A percentile compares a stretch with the other conserved stretches of the same genome.
Evolutionary conservation across 2,888 invertebrate genomes (phyloP).

Genomic region (Drosophila neonasuta): DNA sequence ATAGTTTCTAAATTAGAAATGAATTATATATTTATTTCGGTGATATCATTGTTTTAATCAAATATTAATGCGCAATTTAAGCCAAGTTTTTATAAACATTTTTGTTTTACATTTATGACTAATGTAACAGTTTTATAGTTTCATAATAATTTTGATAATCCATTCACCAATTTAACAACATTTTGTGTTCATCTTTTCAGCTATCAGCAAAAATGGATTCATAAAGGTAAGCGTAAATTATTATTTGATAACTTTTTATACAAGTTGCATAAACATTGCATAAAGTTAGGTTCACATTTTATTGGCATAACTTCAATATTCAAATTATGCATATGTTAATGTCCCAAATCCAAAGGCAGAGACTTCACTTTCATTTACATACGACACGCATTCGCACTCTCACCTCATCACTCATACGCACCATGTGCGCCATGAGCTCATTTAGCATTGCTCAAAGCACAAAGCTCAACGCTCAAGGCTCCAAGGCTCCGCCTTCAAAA

Average conservation of each 20-base stretch:
- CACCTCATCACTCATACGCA: conserved; percentile 1
- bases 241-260: not conserved
- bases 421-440: not conserved
- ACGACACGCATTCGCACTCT: not conserved
- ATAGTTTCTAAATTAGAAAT: too few relatives aligned
- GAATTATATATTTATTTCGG: too few relatives aligned
- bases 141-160: too few relatives aligned
- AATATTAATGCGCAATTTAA: too few relatives aligned
- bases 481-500: not conserved
- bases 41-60: too few relatives aligned
- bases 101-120: too few relatives aligned
- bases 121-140: too few relatives aligned
- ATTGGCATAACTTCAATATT: too few relatives aligned
- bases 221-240: not conserved
- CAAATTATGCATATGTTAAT: not conserved
- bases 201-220: not conserved
- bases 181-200: not conserved
- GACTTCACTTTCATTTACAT: not conserved
- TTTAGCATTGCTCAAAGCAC: not conserved
- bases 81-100: too few relatives aligned
- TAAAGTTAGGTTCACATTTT: too few relatives aligned
- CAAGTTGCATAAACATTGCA: too few relatives aligned
- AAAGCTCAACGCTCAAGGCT: not conserved
- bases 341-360: not conserved
- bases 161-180: not conserved